Percentiles rank a stretch among this genome's conserved stretches.
These are phyloP conservation scores for Dryocosmus kuriphilus DNA, from an alignment of 2,888 invertebrate species.

Conservation along the genomic window DNA sequence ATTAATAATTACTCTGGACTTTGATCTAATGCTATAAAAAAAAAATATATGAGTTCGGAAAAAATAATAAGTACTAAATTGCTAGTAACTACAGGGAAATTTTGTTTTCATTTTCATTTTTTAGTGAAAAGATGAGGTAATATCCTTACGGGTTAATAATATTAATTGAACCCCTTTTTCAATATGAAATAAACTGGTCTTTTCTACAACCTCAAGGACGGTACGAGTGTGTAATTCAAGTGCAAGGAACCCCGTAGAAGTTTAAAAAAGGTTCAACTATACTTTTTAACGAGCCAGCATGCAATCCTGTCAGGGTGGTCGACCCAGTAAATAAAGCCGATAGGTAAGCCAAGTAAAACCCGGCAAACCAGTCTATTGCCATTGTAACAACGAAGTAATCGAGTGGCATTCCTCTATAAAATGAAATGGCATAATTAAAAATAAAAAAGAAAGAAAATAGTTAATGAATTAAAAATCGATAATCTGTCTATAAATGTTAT, in stretches of 20 bases:
- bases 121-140: neutral
- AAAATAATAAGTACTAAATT: neutral
- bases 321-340: conserved; percentile 30
- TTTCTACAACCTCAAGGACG: conserved; percentile 4
- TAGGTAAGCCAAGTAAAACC: conserved; percentile 35
- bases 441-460: neutral
- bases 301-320: conserved; percentile 31
- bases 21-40: neutral
- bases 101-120: too few relatives aligned
- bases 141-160: neutral
- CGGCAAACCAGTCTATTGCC: conserved; percentile 53
- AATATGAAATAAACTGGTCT: conserved; percentile 13
- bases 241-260: conserved; percentile 20
- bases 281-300: conserved; percentile 14
- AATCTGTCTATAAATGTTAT: too few relatives aligned
- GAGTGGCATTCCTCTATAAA: conserved; percentile 36
- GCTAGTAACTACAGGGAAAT: neutral
- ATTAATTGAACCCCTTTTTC: neutral
- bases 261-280: conserved; percentile 10
- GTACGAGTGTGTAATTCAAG: conserved; percentile 3
- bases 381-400: conserved; percentile 57
- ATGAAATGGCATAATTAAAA: conserved; percentile 1
- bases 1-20: neutral
- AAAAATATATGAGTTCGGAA: neutral
- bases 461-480: neutral